Percentiles rank a stretch among this genome's conserved stretches.
These are phyloP conservation scores for Poeciliopsis retropinna DNA, from an alignment of 2,113 vertebrate genomes.

Conservation along the genomic window DNA sequence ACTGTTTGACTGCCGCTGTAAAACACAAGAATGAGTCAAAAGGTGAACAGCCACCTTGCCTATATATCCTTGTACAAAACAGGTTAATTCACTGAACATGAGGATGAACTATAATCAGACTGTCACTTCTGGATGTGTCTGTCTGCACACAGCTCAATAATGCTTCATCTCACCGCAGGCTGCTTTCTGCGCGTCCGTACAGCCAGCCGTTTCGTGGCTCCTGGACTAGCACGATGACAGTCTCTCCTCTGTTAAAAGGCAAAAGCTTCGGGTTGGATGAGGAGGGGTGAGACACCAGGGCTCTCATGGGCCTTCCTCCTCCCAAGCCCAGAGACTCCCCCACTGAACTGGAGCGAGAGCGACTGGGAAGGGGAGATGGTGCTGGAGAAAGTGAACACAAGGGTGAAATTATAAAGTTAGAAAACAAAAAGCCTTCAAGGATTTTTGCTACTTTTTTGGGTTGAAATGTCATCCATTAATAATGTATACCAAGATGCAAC, in stretches of 20 bases:
- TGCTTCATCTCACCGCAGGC: conserved; percentile 78
- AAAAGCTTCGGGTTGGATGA: conserved; percentile 90
- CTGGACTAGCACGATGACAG: conserved; percentile 83
- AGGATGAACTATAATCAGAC: not conserved
- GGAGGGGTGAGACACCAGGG: conserved; percentile 86
- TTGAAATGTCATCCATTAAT: not conserved
- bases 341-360: conserved; percentile 86
- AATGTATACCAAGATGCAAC: not conserved
- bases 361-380: conserved; percentile 75
- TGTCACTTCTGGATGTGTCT: not conserved
- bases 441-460: not conserved
- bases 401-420: not conserved
- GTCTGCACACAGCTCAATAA: not conserved
- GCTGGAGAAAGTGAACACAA: conserved; percentile 46
- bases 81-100: not conserved
- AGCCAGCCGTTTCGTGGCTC: conserved; percentile 96
- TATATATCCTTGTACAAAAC: not conserved
- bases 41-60: not conserved
- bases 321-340: conserved; percentile 81
- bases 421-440: not conserved
- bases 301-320: conserved; percentile 77
- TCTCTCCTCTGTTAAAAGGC: conserved; percentile 84
- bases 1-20: no score
- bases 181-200: conserved; percentile 90
- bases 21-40: not conserved